A percentile compares a stretch with the other conserved stretches of the same genome.
Conservation (phyloP, 2,888 invertebrate species). For the Agelastica alni region DNA sequence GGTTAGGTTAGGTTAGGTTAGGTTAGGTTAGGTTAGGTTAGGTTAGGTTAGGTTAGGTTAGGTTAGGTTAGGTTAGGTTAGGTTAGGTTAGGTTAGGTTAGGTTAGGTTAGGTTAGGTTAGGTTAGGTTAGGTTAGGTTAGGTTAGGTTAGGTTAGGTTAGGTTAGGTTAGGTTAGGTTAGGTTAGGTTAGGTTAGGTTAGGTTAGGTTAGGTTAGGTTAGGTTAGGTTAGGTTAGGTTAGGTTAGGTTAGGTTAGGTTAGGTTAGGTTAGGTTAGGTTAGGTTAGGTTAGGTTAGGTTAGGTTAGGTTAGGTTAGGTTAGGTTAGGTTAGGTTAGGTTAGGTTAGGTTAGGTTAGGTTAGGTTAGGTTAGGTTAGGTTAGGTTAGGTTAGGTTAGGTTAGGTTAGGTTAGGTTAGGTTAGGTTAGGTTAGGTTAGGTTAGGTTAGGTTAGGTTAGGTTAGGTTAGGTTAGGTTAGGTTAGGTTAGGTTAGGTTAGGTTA, state of each 20-base stretch:
- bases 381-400: not conserved
- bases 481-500: not conserved
- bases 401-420: not conserved
- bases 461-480: not conserved
- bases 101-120: not conserved
- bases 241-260: not conserved
- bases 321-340: not conserved
- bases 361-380: not conserved
- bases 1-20: not conserved
- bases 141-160: not conserved
- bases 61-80: not conserved
- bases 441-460: not conserved
- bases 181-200: not conserved
- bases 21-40: not conserved
- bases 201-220: not conserved
- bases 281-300: not conserved
- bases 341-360: not conserved
- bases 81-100: not conserved
- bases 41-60: not conserved
- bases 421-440: not conserved
- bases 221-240: not conserved
- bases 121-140: not conserved
- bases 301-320: not conserved
- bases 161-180: not conserved
- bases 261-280: not conserved